Evolutionary conservation across 1,140 invertebrate species (phyloP), one percentile per base, ranked within the genome.

Genomic region (Olivierus martensii): DNA sequence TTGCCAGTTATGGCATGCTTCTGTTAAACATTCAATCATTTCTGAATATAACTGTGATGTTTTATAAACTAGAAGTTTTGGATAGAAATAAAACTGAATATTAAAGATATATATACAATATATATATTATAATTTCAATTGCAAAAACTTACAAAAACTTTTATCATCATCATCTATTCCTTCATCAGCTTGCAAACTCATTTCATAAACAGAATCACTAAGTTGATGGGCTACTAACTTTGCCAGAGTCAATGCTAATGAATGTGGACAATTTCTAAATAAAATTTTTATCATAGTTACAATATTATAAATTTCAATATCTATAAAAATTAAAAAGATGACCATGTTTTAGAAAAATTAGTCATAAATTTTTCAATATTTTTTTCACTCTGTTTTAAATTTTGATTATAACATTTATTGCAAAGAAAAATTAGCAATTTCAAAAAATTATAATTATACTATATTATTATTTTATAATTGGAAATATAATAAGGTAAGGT

Each of bases 41-140:
- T 76, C 72, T 66, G 81, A 79, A 79, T 83, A 83, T 50, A 85
- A 69, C 52, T 78, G 77, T 37, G 83, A 68, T 34, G 81, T 76
- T 66, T 77, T 76, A 64, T 79, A 82, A 58, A 75, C 82, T 83
- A 70, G 5, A 77, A 76, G 53, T 42, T 12, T 15, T 12, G 17
- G 11, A 42, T 22, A 15, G 11, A 6, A 10, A 42, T 12, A 18
- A 4, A 35, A 19, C 37, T 35, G 21, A 56, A 46, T 15, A 44
- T 17, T 18, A 39, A n/a, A 14, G 15, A 34, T 52, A 48, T 34
- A 49, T n/a, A 52, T 49, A 48, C 15, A 35, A 55, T 60, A 55
- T 1, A 21, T 37, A 19, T 57, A 45, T 18, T 34, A 39, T 19
- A 35, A 41, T 12, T 36, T 14, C 10, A 3, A 18, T 22, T 17